Evolutionary conservation across 2,888 invertebrate genomes (phyloP), one percentile per base, ranked within the genome.

Genomic region (Ormyrus thymus): DNA sequence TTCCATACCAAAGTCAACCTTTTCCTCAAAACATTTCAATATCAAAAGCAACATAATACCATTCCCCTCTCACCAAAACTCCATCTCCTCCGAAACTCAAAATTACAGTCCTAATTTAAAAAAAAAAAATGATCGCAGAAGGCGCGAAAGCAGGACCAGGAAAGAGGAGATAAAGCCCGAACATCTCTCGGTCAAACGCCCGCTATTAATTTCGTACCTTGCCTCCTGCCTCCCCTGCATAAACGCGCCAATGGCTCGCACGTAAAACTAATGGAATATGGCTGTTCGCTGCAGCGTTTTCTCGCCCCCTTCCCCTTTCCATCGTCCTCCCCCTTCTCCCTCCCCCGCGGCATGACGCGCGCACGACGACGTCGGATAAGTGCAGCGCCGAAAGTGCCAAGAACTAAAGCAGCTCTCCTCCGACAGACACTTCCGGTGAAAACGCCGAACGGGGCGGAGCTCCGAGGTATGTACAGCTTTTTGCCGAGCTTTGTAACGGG

Each of bases 181-280:
- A 64, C 10, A 61, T 56, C 46, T 56, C 51, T 10, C 43, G 43
- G 55, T 70, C 51, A 29, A 29, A 29, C 29, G 29, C 29, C 8
- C 11, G 13, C 45, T 58, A 58, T 70, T 59, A 70, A 70, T 70
- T 61, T 58, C 13, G 61, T n/a, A 15, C 8, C 11, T 15, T 56
- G 13, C 10, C 46, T 29, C 29, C 29, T 29, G 29, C 29, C 8
- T 10, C 64, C 45, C 9, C 6, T 48, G 29, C 66, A 69, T 58
- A 58, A 69, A 69, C 46, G 29, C 51, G n/a, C 13, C 64, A 51
- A 58, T 51, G 58, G 64, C 10, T 64, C 62, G 43, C 50, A 55
- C 77, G 76, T 80, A 78, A 79, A 82, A 78, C 76, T 81, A 82
- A 81, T 82, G 81, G 79, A 81, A 80, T 81, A 82, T 70, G 79